Evolutionary conservation across 2,113 vertebrate genomes (phyloP).

Genomic region (sheep (Ovis aries)): ARS-UI_Ramb_v3.0 NC_056063.1:16654501-16655000

Average conservation of each 20-base stretch:
- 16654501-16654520: too few species aligned
- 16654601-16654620: too few species aligned
- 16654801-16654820: not conserved
- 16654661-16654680: too few species aligned
- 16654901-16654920: not conserved
- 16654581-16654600: too few species aligned
- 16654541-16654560: too few species aligned
- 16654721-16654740: slow-evolving; percentile 32
- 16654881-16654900: not conserved
- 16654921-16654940: not conserved
- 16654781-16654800: not conserved
- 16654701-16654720: slow-evolving; percentile 3
- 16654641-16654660: too few species aligned
- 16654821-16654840: not conserved
- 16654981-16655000: not conserved
- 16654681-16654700: not conserved
- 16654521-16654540: too few species aligned
- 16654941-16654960: not conserved
- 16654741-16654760: not conserved
- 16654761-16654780: not conserved
- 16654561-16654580: too few species aligned
- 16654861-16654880: not conserved
- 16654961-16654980: not conserved
- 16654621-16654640: too few species aligned
- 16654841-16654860: not conserved